Percentiles rank a stretch among this genome's conserved stretches.
Evolutionary conservation across 37 sponge, comb jelly and placozoan genomes (phyloP).

Genomic region (Aplysina aerophoba): DNA sequence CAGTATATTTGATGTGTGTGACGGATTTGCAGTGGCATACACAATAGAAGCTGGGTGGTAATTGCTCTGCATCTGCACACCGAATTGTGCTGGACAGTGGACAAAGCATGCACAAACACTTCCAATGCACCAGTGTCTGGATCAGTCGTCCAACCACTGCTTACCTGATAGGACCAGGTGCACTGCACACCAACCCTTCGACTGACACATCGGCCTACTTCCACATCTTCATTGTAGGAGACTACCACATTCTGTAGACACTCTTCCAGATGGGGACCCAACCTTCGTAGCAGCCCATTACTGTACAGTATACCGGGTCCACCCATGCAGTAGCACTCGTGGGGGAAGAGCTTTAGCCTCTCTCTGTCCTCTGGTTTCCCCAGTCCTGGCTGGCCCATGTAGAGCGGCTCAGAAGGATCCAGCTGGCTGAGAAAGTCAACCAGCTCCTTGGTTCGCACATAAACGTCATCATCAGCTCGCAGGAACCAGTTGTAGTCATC

Average conservation of each 20-base stretch:
- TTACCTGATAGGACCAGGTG: conserved; percentile 39
- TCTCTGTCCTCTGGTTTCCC: conserved; percentile 39
- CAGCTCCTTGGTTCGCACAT: conserved; percentile 27
- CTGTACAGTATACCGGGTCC: conserved; percentile 43
- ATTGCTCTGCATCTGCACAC: too few relatives aligned
- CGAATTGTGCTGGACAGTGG: too few relatives aligned
- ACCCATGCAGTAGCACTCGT: conserved; percentile 52
- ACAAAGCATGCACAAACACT: too few relatives aligned
- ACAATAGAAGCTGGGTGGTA: too few relatives aligned
- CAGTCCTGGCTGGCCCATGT: conserved; percentile 35
- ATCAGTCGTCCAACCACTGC: too few relatives aligned
- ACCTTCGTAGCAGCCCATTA: conserved; percentile 4
- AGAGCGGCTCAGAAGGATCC: conserved; percentile 16
- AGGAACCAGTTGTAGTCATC: conserved; percentile 53
- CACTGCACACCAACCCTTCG: conserved; percentile 43
- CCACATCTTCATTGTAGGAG: conserved; percentile 49
- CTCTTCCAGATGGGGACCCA: conserved; percentile 37
- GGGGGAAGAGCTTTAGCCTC: conserved; percentile 26
- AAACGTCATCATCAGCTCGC: conserved; percentile 50
- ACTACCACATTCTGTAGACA: conserved; percentile 33
- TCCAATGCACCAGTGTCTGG: too few relatives aligned
- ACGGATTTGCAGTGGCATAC: too few relatives aligned
- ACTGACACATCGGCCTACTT: conserved; percentile 49
- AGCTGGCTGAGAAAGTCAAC: conserved; percentile 10
- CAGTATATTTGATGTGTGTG: too few relatives aligned